Evolutionary conservation across 2,113 vertebrate species (phyloP).

Genomic region (Mugil cephalus): DNA sequence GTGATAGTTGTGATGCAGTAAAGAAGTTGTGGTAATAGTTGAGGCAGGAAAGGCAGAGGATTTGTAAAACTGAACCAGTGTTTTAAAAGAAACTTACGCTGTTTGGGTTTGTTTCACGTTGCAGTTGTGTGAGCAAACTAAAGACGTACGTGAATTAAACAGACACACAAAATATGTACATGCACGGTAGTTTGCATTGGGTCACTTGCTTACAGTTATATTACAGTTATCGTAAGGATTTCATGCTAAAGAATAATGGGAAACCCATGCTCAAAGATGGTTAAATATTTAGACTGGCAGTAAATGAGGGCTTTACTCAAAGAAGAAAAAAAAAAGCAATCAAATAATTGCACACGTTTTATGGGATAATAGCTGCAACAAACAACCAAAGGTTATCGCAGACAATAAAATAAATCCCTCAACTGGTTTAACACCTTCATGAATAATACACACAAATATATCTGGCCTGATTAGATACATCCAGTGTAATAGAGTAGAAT

Average conservation of each 20-base stretch:
- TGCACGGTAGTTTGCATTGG: not conserved
- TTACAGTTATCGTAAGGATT: conserved; percentile 5
- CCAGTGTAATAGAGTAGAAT: not conserved
- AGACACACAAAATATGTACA: too few relatives aligned
- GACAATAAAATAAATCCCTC: conserved; percentile 24
- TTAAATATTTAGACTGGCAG: conserved; percentile 47
- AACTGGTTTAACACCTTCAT: conserved; percentile 28
- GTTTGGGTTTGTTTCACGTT: not conserved
- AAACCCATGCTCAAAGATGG: not conserved
- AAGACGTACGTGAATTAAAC: too few relatives aligned
- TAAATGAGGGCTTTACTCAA: conserved; percentile 19
- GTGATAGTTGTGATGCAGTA: too few relatives aligned
- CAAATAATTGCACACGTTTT: conserved; percentile 25
- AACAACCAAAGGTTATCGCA: conserved; percentile 30
- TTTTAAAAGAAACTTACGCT: too few relatives aligned
- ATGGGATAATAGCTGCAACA: conserved; percentile 17
- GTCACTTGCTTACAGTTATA: conserved; percentile 7
- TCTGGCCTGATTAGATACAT: conserved; percentile 31
- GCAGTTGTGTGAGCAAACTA: too few relatives aligned
- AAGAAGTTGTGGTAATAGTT: too few relatives aligned
- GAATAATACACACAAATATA: conserved; percentile 24
- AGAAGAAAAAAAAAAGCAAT: conserved; percentile 34
- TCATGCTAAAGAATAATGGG: conserved; percentile 3
- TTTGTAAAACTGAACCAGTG: too few relatives aligned
- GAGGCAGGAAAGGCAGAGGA: too few relatives aligned